phyloP scores from a whole-genome alignment of 2,113 vertebrate species.

The Hyperopisus bebe region DNA sequence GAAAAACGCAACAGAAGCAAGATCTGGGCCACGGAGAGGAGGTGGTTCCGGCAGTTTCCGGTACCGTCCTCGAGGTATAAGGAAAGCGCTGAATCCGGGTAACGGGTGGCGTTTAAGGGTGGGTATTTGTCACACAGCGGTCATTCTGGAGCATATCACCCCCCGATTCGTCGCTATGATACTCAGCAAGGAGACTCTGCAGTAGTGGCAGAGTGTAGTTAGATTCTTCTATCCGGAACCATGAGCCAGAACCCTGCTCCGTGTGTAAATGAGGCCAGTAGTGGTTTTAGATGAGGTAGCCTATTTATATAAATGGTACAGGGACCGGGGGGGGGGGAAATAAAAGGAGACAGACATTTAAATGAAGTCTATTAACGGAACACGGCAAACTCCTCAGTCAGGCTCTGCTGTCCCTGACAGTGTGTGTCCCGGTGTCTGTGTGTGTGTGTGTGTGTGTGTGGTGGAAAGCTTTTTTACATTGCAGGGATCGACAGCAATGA shows the following conservation, averaged over 20 bases:
- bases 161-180: neutral
- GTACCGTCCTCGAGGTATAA: too few species aligned
- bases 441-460: neutral
- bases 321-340: neutral
- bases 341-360: neutral
- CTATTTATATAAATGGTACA: neutral
- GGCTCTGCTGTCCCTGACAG: neutral
- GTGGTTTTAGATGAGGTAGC: slow-evolving; percentile 18
- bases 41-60: neutral
- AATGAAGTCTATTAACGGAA: neutral
- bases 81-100: neutral
- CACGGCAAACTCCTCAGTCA: neutral
- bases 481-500: neutral
- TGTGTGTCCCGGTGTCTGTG: neutral
- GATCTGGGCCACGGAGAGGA: neutral
- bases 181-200: neutral
- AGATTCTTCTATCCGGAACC: neutral
- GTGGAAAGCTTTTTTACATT: neutral
- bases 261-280: slow-evolving; percentile 4
- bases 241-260: neutral
- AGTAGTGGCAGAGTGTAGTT: neutral
- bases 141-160: neutral
- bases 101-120: neutral
- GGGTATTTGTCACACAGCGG: neutral
- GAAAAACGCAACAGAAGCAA: neutral